phyloP scores from a whole-genome alignment of 2,888 invertebrate genomes.

The Autographa gamma region DNA sequence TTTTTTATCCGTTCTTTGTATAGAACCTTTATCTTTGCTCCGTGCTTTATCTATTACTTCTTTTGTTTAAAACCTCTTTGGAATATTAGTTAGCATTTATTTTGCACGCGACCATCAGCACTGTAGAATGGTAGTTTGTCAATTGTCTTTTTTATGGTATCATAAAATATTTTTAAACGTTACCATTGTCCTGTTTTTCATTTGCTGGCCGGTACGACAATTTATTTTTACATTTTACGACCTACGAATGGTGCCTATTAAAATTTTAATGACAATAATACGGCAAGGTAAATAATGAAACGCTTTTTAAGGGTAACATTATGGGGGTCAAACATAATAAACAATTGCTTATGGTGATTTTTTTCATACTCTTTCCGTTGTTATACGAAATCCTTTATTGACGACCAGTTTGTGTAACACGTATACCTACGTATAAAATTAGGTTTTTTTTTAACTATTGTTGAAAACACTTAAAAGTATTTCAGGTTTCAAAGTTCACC shows the following conservation, averaged over 20 bases:
- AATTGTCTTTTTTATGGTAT: constrained; percentile 2
- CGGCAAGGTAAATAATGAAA: not conserved
- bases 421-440: not conserved
- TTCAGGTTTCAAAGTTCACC: constrained; percentile 14
- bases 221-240: constrained; percentile 2
- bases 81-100: not conserved
- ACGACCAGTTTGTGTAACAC: not conserved
- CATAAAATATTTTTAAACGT: constrained; percentile 9
- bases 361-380: not conserved
- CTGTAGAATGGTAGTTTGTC: constrained; percentile 4
- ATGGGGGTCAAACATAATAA: not conserved
- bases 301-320: not conserved
- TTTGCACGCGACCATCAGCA: not conserved
- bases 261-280: constrained; percentile 4
- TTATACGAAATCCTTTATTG: not conserved
- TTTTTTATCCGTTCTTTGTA: too few species aligned
- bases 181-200: constrained; percentile 1
- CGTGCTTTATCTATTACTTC: not conserved
- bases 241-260: constrained; percentile 1
- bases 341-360: not conserved
- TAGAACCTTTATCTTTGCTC: too few species aligned
- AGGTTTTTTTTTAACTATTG: too few species aligned
- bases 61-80: not conserved
- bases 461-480: too few species aligned
- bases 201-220: constrained; percentile 4